phyloP scores from a whole-genome alignment of 1,140 invertebrate species.

The Parapsyche elsis region DNA sequence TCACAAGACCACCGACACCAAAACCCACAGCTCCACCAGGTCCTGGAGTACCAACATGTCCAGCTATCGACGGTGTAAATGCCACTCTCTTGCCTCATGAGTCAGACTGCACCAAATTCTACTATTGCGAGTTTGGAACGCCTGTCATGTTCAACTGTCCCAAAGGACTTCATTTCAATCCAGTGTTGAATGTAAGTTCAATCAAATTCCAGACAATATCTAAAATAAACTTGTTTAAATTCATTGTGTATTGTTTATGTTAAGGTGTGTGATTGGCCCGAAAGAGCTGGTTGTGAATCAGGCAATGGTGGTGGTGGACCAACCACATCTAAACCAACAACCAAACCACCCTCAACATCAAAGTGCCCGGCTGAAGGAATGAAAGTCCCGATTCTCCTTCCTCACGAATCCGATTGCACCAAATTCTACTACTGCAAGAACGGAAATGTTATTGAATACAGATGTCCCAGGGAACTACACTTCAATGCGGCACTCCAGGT shows the following conservation, averaged over 20 bases:
- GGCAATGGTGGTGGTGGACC: not conserved
- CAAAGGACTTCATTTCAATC: constrained; percentile 62
- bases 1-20: not conserved
- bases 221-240: too few relatives aligned
- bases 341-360: not conserved
- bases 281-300: not conserved
- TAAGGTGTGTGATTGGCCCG: constrained; percentile 1
- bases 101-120: constrained; percentile 63
- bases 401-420: constrained; percentile 62
- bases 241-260: not conserved
- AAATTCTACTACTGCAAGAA: constrained; percentile 64
- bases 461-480: not conserved
- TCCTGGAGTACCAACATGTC: not conserved
- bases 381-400: not conserved
- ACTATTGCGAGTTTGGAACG: constrained; percentile 62
- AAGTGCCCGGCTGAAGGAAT: constrained; percentile 7
- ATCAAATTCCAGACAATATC: too few relatives aligned
- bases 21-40: not conserved
- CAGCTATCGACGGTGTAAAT: not conserved
- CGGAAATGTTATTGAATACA: not conserved
- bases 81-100: constrained; percentile 59
- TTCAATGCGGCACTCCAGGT: not conserved
- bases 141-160: constrained; percentile 62
- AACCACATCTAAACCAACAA: not conserved
- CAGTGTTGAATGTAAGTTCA: not conserved